Evolutionary conservation across 2,113 vertebrate genomes (phyloP).

Genomic region (Stercorarius parasiticus): DNA sequence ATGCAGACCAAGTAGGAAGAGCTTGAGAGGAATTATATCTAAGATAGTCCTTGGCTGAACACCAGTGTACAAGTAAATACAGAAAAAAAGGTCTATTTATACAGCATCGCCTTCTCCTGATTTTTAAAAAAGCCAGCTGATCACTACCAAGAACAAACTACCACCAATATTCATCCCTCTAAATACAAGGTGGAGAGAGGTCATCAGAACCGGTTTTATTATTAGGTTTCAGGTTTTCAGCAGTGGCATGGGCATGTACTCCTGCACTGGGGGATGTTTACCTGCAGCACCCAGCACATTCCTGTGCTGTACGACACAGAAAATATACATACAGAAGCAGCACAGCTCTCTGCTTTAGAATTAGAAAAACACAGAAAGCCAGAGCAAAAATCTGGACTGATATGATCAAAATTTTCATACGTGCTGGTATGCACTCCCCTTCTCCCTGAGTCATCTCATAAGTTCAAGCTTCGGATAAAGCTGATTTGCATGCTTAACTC

Average conservation of each 20-base stretch:
- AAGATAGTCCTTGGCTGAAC: neutral
- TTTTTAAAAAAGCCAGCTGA: neutral
- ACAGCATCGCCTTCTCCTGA: neutral
- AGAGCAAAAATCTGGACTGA: neutral
- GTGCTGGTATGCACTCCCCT: neutral
- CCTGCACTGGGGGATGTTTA: neutral
- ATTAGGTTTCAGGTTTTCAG: neutral
- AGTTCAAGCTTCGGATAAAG: neutral
- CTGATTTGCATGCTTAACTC: constrained; percentile 8
- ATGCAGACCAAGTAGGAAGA: neutral
- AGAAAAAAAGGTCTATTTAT: neutral
- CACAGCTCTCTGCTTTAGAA: neutral
- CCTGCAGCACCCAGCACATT: neutral
- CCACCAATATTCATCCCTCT: neutral
- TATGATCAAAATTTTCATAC: neutral
- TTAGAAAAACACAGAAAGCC: neutral
- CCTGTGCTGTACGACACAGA: neutral
- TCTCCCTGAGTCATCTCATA: neutral
- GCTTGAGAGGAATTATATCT: neutral
- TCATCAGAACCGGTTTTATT: neutral
- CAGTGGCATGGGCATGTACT: neutral
- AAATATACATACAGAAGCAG: neutral
- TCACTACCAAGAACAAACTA: neutral
- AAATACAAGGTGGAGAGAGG: neutral
- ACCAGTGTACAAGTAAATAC: neutral